Percentiles rank a stretch among this genome's conserved stretches.
Conservation (phyloP, 2,888 invertebrate species). For the Phalangium opilio region DNA sequence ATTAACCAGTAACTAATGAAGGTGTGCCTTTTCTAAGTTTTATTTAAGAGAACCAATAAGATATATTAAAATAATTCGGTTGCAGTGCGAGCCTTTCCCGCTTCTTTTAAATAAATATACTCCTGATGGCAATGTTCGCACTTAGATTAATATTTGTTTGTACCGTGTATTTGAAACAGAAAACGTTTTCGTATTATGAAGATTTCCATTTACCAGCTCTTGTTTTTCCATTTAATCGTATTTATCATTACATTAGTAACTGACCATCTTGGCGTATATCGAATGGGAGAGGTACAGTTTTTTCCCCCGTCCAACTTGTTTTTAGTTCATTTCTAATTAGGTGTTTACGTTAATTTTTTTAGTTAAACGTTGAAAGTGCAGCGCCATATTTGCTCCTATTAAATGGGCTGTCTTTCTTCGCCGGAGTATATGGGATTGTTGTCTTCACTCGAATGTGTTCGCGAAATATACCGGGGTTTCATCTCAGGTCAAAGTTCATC, state of each 20-base stretch:
- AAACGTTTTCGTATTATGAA: constrained; percentile 19
- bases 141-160: no score
- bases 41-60: no score
- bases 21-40: no score
- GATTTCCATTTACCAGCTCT: constrained; percentile 19
- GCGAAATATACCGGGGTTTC: constrained; percentile 16
- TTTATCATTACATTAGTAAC: constrained; percentile 14
- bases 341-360: not conserved
- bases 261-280: constrained; percentile 14
- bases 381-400: constrained; percentile 19
- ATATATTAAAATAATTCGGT: no score
- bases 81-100: no score
- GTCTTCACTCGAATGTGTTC: constrained; percentile 20
- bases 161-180: no score
- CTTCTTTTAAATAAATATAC: no score
- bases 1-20: no score
- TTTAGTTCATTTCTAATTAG: no score
- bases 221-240: constrained; percentile 17
- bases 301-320: no score
- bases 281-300: constrained; percentile 14
- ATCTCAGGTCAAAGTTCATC: constrained; percentile 19
- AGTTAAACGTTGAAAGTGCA: constrained; percentile 21
- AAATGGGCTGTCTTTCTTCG: constrained; percentile 19
- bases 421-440: constrained; percentile 21
- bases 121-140: no score